Base-by-base conservation (phyloP, 2,888 invertebrate species). In the Achlya flavicornis region DNA sequence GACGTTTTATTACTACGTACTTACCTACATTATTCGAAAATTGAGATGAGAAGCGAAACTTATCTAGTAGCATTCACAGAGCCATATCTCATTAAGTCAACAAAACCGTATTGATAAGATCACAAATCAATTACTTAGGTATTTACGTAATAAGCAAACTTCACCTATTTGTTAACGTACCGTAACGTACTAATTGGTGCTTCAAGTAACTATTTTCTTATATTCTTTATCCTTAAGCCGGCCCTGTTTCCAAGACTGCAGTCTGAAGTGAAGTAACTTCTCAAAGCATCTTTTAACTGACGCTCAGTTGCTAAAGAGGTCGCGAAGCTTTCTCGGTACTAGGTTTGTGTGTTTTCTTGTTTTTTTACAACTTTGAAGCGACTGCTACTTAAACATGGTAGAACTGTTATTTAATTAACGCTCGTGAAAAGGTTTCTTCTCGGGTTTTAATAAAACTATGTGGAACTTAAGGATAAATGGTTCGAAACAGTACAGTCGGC, bases 271-370 rank as follows among this genome's bases (percentile, higher is more conserved):
- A 41, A 26, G 14, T 41, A 38, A 38, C 38, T 59, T 59, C 26
- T 60, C 19, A 60, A 60, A 60, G 43, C 38, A 41, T 59, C 19
- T 60, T 60, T 53, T 60, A 43, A 60, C 41, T 19, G 43, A 12
- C 60, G 41, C 41, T 60, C 19, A 60, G 60, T 19, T 19, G 60
- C 19, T 60, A 41, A 60, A 60, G 60, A 60, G 60, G 60, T 60
- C 60, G 60, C 60, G 59, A 41, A 3, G 35, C 38, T 53, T 19
- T 8, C 14, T 19, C 53, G 19, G 53, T 53, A 48, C 48, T 48
- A 48, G 48, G 48, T 16, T 48, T 48, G 48, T 16, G 16, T 48
- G 7, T 16, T 16, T 48, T 16, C 16, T 16, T 48, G 48, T 7
- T 16, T 16, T 48, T 48, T 48, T 48, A 16, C 4, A 16, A 48